Evolutionary conservation across 2,888 invertebrate species (phyloP), one percentile per base, ranked within the genome.

Genomic region (Glaucopsyche alexis): DNA sequence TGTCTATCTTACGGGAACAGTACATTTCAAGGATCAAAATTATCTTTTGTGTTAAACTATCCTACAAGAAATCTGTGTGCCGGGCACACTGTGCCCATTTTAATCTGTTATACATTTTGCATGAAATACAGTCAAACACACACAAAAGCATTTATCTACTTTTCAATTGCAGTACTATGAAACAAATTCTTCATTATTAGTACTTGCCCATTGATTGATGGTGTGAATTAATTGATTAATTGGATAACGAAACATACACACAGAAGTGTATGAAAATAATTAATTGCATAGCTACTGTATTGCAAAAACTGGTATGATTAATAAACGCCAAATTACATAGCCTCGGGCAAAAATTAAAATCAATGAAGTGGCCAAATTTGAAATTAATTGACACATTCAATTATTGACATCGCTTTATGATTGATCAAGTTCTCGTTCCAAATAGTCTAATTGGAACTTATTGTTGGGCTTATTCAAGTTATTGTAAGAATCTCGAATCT

Each of bases 351-450:
- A 75, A 77, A 77, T 77, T 79, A 76, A 71, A 74, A 77, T 73
- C 78, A 76, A 76, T 75, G 72, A 76, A 74, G 74, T 74, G 75
- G 74, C 76, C 72, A 75, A 72, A 77, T 78, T 78, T 76, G 75
- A 77, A 75, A 77, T 78, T 80, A 80, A 80, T 81, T 81, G 81
- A 81, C 81, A 81, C 78, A 75, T 78, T 72, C 73, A 77, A 77
- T 80, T 80, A 81, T 81, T 79, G 79, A 80, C 16, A 67, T 14
- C 7, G 19, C 29, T 60, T 78, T 77, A 76, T 77, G 79, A 80
- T 79, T 79, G 76, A 74, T 55, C 55, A 19, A 55, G 55, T 11
- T 19, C 50, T 14, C 14, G 7, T 52, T 16, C 19, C 6, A 29
- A 29, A 55, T 55, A 11, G 8, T 60, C 60, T 60, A 60, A 60